These are phyloP conservation scores for Pangasius mekongensis DNA, from an alignment of 2,797 vertebrate species.

Conservation along the genomic window DNA sequence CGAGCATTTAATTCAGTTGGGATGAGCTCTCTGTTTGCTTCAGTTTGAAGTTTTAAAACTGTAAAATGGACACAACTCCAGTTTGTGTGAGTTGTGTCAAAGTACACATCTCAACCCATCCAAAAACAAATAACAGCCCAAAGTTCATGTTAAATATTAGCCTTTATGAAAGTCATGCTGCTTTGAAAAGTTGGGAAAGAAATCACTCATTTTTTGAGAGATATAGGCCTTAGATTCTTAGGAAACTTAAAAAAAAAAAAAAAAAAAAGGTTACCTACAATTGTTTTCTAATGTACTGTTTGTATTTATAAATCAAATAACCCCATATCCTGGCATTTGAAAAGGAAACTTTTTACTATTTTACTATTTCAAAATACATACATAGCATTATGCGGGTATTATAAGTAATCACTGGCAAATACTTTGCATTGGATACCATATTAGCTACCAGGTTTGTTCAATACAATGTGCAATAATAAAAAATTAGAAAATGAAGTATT, in stretches of 20 bases:
- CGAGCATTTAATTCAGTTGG: constrained; percentile 19
- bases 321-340: background rate
- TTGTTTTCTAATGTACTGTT: background rate
- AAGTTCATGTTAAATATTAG: constrained; percentile 51
- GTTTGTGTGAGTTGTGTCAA: constrained; percentile 23
- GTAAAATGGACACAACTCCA: background rate
- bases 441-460: background rate
- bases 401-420: background rate
- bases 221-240: background rate
- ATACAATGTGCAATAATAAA: background rate
- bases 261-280: background rate
- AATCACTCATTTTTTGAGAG: background rate
- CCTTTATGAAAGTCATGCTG: constrained; percentile 8
- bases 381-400: background rate
- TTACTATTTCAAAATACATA: no score
- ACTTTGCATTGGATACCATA: background rate
- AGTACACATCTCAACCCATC: constrained; percentile 25
- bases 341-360: background rate
- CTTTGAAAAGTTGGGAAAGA: background rate
- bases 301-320: background rate
- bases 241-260: background rate
- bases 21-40: background rate
- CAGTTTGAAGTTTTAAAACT: constrained; percentile 5
- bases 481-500: background rate
- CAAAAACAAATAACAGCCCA: constrained; percentile 47